phyloP scores from a whole-genome alignment of 2,888 invertebrate species.

The Tenthredo distinguenda region DNA sequence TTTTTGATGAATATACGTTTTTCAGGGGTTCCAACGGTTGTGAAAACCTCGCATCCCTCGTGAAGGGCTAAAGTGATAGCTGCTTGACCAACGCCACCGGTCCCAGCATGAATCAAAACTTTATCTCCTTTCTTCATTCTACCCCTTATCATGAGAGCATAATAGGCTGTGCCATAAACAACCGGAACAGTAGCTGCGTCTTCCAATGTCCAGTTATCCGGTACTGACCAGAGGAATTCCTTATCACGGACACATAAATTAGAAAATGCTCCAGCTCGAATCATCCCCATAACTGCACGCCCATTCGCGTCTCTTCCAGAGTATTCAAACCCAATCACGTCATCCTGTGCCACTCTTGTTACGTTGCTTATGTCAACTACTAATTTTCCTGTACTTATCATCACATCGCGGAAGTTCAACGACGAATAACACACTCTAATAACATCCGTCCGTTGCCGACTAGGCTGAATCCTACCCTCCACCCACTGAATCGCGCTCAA shows the following conservation, averaged over 20 bases:
- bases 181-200: conserved; percentile 90
- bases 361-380: conserved; percentile 92
- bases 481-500: conserved; percentile 88
- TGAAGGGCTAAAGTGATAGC: conserved; percentile 83
- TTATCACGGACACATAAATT: conserved; percentile 82
- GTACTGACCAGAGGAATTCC: conserved; percentile 84
- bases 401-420: conserved; percentile 95
- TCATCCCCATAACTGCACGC: conserved; percentile 84
- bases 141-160: conserved; percentile 73
- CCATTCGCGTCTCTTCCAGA: conserved; percentile 86
- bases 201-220: conserved; percentile 86
- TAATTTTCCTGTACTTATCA: conserved; percentile 95
- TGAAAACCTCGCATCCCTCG: conserved; percentile 82
- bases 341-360: conserved; percentile 81
- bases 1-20: conserved; percentile 80
- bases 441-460: conserved; percentile 72
- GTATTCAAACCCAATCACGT: conserved; percentile 82
- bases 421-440: conserved; percentile 93
- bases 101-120: conserved; percentile 80
- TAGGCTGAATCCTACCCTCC: conserved; percentile 81
- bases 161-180: conserved; percentile 83
- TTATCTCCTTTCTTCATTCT: conserved; percentile 72
- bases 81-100: conserved; percentile 87
- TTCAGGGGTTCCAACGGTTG: conserved; percentile 82
- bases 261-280: conserved; percentile 81